phyloP scores from a whole-genome alignment of 2,113 vertebrate species.

The Chloropsis hardwickii region DNA sequence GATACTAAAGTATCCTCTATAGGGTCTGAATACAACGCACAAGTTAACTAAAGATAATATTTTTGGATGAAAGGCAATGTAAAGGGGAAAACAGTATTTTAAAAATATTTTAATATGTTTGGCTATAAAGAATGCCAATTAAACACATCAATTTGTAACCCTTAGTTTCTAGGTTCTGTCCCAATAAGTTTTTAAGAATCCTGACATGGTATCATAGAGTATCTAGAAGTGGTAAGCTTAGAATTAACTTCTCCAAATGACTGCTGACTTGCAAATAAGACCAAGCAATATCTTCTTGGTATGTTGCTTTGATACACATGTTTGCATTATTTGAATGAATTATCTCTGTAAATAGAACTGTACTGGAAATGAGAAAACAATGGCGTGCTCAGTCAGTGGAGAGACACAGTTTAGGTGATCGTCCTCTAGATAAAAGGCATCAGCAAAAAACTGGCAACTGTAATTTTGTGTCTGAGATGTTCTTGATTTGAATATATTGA shows the following conservation, averaged over 20 bases:
- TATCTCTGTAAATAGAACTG: constrained; percentile 22
- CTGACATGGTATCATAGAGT: background rate
- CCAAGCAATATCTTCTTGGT: background rate
- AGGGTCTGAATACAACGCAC: background rate
- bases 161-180: background rate
- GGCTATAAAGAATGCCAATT: background rate
- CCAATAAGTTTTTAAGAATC: background rate
- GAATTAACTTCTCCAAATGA: background rate
- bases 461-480: constrained; percentile 36
- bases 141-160: background rate
- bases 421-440: constrained; percentile 19
- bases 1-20: background rate
- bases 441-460: constrained; percentile 14
- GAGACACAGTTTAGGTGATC: background rate
- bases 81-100: background rate
- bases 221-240: background rate
- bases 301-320: background rate
- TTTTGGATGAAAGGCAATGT: background rate
- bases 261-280: background rate
- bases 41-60: background rate
- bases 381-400: background rate
- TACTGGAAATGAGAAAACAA: constrained; percentile 49
- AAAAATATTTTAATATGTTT: background rate
- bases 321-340: background rate
- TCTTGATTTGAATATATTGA: constrained; percentile 40